Evolutionary conservation across 2,888 invertebrate genomes (phyloP).

Genomic region (Papilio elwesi): DNA sequence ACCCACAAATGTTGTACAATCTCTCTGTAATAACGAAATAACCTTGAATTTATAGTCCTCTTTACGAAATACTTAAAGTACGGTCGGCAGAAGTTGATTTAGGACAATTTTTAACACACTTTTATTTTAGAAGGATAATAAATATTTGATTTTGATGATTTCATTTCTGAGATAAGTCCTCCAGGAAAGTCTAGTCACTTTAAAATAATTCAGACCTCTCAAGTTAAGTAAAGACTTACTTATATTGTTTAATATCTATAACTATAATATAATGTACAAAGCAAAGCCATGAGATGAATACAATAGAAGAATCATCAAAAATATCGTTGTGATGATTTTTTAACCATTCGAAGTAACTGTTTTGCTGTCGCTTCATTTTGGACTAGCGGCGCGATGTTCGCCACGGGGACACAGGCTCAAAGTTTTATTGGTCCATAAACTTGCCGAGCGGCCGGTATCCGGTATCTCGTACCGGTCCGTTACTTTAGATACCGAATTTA

Average conservation of each 20-base stretch:
- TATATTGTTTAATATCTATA: no score
- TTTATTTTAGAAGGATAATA: no score
- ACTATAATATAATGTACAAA: no score
- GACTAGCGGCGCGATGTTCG: constrained; percentile 51
- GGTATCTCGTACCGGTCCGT: constrained; percentile 56
- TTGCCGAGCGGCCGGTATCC: constrained; percentile 64
- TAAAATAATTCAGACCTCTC: no score
- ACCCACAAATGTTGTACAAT: constrained; percentile 73
- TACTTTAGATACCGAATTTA: constrained; percentile 68
- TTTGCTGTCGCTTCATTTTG: constrained; percentile 58
- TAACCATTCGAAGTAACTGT: constrained; percentile 1
- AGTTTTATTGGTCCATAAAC: constrained; percentile 75
- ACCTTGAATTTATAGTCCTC: constrained; percentile 78
- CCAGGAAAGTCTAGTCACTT: no score
- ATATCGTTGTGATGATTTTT: not conserved
- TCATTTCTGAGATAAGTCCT: no score
- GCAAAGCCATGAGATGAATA: no score
- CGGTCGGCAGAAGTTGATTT: constrained; percentile 52
- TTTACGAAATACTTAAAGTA: constrained; percentile 73
- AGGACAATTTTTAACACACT: no score
- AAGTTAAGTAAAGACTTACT: no score
- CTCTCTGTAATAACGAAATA: constrained; percentile 77
- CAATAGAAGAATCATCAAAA: no score
- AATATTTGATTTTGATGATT: no score
- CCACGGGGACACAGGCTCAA: constrained; percentile 69